Evolutionary conservation across 2,888 invertebrate genomes (phyloP).

Genomic region (Onchidella celtica): DNA sequence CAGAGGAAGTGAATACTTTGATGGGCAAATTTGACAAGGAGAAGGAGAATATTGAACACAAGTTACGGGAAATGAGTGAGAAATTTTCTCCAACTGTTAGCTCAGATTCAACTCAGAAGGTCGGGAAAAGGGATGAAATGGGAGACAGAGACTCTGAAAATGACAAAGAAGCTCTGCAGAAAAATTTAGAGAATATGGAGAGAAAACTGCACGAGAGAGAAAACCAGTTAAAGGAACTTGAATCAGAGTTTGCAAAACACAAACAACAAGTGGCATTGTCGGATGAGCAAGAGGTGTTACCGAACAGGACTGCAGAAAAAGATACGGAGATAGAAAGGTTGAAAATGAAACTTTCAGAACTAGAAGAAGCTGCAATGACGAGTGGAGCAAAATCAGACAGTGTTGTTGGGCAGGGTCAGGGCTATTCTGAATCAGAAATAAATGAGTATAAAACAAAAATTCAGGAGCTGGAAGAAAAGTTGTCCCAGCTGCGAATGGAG

Average conservation of each 20-base stretch:
- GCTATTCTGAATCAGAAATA: constrained; percentile 48
- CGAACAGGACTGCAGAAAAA: too few species aligned
- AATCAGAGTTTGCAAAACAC: constrained; percentile 8
- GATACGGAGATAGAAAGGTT: constrained; percentile 49
- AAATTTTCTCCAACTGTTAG: background rate
- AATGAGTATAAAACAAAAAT: constrained; percentile 45
- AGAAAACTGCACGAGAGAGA: constrained; percentile 2
- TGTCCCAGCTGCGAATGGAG: background rate
- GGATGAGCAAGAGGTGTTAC: constrained; percentile 26
- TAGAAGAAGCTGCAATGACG: constrained; percentile 40
- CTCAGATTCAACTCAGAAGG: background rate
- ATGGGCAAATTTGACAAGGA: constrained; percentile 2
- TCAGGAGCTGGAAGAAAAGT: constrained; percentile 12
- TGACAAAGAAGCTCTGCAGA: background rate
- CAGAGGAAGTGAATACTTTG: constrained; percentile 5
- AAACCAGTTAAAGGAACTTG: constrained; percentile 3
- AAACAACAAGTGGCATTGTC: background rate
- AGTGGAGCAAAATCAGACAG: constrained; percentile 41
- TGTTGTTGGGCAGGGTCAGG: background rate
- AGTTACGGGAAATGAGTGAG: background rate
- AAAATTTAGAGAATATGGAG: background rate
- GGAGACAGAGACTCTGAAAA: background rate
- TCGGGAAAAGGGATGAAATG: background rate
- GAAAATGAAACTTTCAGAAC: constrained; percentile 48
- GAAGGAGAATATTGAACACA: background rate